These are phyloP conservation scores for Melanotaenia parkinsoni DNA, from an alignment of 2,797 vertebrate genomes.

Conservation along the genomic window DNA sequence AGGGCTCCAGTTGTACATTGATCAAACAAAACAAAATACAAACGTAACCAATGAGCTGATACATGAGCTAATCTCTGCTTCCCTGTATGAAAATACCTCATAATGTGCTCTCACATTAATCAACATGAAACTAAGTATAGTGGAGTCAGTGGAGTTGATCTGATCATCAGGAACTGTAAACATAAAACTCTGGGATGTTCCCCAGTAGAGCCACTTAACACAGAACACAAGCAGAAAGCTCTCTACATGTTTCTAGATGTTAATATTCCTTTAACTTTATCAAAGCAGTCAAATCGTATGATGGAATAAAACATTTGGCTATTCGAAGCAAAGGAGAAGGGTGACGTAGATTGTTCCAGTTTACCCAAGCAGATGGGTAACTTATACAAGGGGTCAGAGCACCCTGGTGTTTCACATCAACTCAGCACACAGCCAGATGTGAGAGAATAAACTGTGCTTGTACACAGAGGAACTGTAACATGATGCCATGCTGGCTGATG, in stretches of 20 bases:
- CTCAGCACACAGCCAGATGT: conserved; percentile 65
- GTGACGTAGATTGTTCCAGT: conserved; percentile 64
- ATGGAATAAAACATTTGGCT: not conserved
- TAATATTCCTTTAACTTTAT: not conserved
- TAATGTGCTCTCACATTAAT: not conserved
- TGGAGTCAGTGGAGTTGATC: not conserved
- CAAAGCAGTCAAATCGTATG: not conserved
- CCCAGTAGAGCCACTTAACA: conserved; percentile 1
- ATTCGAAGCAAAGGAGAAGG: conserved; percentile 35
- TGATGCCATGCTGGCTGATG: not conserved
- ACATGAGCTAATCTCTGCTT: conserved; percentile 2
- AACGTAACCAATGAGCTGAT: conserved; percentile 18
- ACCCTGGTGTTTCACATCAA: conserved; percentile 60
- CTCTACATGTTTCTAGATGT: not conserved
- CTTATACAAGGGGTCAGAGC: conserved; percentile 61
- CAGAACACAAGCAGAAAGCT: not conserved
- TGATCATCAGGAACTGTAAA: not conserved
- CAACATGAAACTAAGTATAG: not conserved
- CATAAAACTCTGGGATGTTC: conserved; percentile 8
- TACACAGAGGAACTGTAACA: conserved; percentile 20
- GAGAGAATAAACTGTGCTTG: conserved; percentile 54
- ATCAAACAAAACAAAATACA: conserved; percentile 36
- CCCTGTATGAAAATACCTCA: not conserved
- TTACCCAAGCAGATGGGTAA: conserved; percentile 53
- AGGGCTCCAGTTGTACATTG: conserved; percentile 17